Evolutionary conservation across 2,113 vertebrate species (phyloP).

Genomic region (Mohoua ochrocephala): DNA sequence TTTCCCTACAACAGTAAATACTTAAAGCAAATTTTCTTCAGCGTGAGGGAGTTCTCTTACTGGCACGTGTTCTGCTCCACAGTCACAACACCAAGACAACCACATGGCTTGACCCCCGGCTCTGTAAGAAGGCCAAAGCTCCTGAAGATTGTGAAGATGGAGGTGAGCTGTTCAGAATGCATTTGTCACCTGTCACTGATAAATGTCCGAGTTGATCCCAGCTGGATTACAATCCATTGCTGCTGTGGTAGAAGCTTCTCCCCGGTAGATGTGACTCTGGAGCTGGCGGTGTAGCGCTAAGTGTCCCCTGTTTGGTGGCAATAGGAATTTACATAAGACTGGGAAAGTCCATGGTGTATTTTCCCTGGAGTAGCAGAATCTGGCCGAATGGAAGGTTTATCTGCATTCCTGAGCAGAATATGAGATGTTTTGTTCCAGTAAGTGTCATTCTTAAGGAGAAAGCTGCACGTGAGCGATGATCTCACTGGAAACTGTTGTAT

Average conservation of each 20-base stretch:
- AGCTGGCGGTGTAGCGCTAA: background rate
- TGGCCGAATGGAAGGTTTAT: background rate
- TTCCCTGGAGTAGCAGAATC: background rate
- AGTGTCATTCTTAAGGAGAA: background rate
- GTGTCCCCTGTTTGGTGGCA: background rate
- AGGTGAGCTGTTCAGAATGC: constrained; percentile 74
- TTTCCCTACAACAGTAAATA: background rate
- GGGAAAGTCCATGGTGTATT: background rate
- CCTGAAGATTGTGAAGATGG: constrained; percentile 96
- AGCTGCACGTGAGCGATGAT: background rate
- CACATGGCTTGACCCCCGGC: constrained; percentile 95
- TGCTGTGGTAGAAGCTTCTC: background rate
- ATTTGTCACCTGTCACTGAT: background rate
- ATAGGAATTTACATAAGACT: accelerated
- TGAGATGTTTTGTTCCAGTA: background rate
- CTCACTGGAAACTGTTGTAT: background rate
- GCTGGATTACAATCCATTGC: background rate
- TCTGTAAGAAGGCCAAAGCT: constrained; percentile 97
- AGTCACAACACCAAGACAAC: constrained; percentile 99
- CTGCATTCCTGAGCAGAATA: background rate
- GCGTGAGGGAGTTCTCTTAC: background rate
- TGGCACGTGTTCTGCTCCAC: constrained; percentile 26
- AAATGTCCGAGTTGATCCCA: background rate
- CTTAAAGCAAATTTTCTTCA: background rate
- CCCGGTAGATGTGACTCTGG: background rate